A percentile compares a stretch with the other conserved stretches of the same genome.
Evolutionary conservation across 2,888 invertebrate genomes (phyloP).

Genomic region (Drosophila longiperda): DNA sequence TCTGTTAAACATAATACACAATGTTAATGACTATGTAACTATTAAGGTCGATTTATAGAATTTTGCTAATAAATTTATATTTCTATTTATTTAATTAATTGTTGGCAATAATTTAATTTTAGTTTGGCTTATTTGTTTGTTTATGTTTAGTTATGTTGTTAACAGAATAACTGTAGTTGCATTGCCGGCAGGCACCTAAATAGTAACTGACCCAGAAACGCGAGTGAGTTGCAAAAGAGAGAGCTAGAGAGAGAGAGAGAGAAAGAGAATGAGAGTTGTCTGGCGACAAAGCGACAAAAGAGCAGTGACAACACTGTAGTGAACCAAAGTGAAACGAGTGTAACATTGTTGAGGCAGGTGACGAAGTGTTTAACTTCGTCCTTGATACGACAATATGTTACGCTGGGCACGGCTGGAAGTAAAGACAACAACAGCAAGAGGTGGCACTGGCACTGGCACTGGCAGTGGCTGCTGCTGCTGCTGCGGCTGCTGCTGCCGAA

Average conservation of each 20-base stretch:
- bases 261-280: neutral
- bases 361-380: slow-evolving; percentile 78
- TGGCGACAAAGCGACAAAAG: slow-evolving; percentile 75
- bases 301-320: slow-evolving; percentile 23
- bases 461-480: slow-evolving; percentile 5
- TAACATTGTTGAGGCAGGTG: slow-evolving; percentile 51
- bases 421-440: slow-evolving; percentile 6
- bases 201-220: slow-evolving; percentile 57
- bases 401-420: slow-evolving; percentile 42
- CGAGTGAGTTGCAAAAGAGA: slow-evolving; percentile 36
- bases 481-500: slow-evolving; percentile 33
- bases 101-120: neutral
- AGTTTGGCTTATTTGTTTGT: neutral
- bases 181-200: slow-evolving; percentile 16
- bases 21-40: neutral
- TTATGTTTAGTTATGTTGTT: neutral
- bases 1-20: neutral
- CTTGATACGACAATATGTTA: slow-evolving; percentile 81
- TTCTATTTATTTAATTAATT: neutral
- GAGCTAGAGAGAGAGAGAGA: neutral
- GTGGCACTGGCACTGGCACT: slow-evolving; percentile 32
- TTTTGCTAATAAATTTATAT: neutral
- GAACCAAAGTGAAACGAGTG: slow-evolving; percentile 23
- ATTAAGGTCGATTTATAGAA: neutral
- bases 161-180: neutral